Conservation (phyloP, 2,888 invertebrate genomes). For the Prosapia bicincta region DNA sequence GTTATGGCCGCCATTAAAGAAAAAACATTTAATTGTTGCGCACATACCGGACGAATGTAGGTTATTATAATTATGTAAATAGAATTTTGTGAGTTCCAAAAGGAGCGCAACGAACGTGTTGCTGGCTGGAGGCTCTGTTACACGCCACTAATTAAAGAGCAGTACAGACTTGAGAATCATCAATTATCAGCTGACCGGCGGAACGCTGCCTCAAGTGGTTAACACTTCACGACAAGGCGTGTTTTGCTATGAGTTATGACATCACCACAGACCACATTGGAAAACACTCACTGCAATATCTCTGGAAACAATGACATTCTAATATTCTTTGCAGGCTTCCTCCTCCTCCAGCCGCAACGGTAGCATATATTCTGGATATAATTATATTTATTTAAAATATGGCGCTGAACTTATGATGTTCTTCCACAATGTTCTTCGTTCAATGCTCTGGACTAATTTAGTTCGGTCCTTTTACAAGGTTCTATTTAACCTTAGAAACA, state of each 20-base stretch:
- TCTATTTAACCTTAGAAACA: too few species aligned
- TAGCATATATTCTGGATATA: background rate
- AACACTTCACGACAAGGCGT: constrained; percentile 11
- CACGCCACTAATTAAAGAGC: constrained; percentile 6
- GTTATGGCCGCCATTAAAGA: background rate
- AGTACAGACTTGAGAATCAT: constrained; percentile 1
- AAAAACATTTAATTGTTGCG: background rate
- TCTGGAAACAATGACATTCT: background rate
- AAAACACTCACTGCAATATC: background rate
- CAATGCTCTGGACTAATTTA: too few species aligned
- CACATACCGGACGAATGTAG: background rate
- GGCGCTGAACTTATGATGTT: too few species aligned
- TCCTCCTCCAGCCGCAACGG: too few species aligned
- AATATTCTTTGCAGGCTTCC: background rate
- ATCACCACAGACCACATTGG: background rate
- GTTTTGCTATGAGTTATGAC: background rate
- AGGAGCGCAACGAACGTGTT: background rate
- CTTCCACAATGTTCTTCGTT: too few species aligned
- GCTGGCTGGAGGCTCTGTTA: background rate
- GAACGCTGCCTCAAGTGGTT: constrained; percentile 7
- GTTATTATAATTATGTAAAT: constrained; percentile 2
- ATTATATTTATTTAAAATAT: background rate
- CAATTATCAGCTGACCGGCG: constrained; percentile 14
- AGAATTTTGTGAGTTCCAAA: background rate
- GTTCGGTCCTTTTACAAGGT: too few species aligned